These are phyloP conservation scores for Eulemur albifrons DNA, from an alignment of 2,797 vertebrate genomes.

Conservation along the genomic window DNA sequence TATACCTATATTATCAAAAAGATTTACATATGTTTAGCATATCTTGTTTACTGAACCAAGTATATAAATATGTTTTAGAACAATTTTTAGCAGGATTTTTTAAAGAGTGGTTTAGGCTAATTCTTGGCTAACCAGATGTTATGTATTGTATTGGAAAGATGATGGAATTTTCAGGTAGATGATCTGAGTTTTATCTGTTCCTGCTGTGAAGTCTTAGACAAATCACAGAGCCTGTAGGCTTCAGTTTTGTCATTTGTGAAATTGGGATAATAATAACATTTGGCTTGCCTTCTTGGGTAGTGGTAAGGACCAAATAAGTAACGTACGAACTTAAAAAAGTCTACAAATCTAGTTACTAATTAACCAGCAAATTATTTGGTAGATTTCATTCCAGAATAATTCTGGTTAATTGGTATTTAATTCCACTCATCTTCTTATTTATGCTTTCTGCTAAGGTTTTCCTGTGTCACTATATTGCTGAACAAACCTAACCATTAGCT, in stretches of 20 bases:
- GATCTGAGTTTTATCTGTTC: neutral
- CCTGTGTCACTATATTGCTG: neutral
- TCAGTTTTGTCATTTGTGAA: conserved; percentile 6
- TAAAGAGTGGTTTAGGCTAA: neutral
- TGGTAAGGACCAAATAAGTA: neutral
- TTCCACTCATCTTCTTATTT: neutral
- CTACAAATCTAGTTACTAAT: neutral
- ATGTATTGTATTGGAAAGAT: neutral
- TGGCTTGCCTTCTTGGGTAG: neutral
- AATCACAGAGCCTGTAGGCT: neutral
- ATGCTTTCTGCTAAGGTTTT: neutral
- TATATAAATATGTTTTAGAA: conserved; percentile 6
- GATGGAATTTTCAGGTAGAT: neutral
- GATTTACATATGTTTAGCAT: neutral
- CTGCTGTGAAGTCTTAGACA: neutral
- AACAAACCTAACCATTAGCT: neutral
- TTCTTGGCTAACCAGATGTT: neutral
- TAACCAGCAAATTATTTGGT: neutral
- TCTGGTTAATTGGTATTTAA: neutral
- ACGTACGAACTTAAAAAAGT: neutral
- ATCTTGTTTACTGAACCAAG: neutral
- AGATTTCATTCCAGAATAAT: neutral
- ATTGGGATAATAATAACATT: neutral
- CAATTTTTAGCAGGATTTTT: conserved; percentile 4
- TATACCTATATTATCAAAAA: neutral